Conservation (phyloP, 1,140 invertebrate species). For the Doryteuthis pealeii region DNA sequence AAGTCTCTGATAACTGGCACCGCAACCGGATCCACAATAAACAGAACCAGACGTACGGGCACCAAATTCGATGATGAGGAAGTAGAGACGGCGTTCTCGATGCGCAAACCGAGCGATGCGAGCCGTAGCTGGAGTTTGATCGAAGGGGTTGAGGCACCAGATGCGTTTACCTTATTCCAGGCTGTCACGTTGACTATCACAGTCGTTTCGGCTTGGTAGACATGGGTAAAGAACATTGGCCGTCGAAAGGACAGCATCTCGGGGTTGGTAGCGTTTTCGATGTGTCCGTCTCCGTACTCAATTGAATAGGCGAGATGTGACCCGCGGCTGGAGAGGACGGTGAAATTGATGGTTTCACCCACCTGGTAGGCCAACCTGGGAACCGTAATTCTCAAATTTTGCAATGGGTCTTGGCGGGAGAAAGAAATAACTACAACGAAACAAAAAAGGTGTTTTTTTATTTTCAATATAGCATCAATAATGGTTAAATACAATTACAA, state of each 20-base stretch:
- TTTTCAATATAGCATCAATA: too few relatives aligned
- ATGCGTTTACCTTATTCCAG: slow-evolving; percentile 23
- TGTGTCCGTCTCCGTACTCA: slow-evolving; percentile 31
- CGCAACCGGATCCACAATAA: neutral
- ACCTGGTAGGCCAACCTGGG: neutral
- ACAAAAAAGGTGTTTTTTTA: too few relatives aligned
- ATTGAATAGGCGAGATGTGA: slow-evolving; percentile 32
- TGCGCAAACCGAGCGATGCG: neutral
- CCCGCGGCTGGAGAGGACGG: slow-evolving; percentile 22
- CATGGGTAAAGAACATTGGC: slow-evolving; percentile 20
- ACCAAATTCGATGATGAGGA: neutral
- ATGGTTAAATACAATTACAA: too few relatives aligned
- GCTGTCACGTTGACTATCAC: slow-evolving; percentile 26
- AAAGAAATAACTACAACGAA: neutral
- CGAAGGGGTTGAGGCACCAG: neutral
- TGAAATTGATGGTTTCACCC: slow-evolving; percentile 22
- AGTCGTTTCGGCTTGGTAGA: slow-evolving; percentile 20
- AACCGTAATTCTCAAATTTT: neutral
- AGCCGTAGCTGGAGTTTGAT: neutral
- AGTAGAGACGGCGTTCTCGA: neutral
- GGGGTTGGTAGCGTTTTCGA: slow-evolving; percentile 9
- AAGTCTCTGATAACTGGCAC: slow-evolving; percentile 14
- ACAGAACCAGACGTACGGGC: slow-evolving; percentile 2
- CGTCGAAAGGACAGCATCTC: slow-evolving; percentile 26
- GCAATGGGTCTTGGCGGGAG: neutral